A percentile compares a stretch with the other conserved stretches of the same genome.
Evolutionary conservation across 2,888 invertebrate species (phyloP).

Genomic region (Rhagonycha fulva): DNA sequence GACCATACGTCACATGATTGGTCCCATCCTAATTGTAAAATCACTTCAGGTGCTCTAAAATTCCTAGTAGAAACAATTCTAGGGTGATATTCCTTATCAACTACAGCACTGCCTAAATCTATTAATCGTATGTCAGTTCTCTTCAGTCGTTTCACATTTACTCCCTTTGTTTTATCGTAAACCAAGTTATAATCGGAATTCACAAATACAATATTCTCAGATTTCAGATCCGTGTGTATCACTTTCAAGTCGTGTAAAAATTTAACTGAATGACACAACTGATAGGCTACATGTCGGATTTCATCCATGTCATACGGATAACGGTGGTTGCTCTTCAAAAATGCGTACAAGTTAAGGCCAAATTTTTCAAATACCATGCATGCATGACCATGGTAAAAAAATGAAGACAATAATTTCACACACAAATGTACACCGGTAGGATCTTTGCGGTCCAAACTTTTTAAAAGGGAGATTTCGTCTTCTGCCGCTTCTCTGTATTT

Average conservation of each 20-base stretch:
- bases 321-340: constrained; percentile 98
- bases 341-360: constrained; percentile 96
- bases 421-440: constrained; percentile 92
- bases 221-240: constrained; percentile 99
- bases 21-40: constrained; percentile 97
- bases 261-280: constrained; percentile 94
- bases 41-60: constrained; percentile 98
- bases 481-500: constrained; percentile 99
- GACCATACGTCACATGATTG: constrained; percentile 99
- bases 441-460: constrained; percentile 93
- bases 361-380: constrained; percentile 98
- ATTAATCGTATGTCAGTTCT: constrained; percentile 95
- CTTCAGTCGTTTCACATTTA: constrained; percentile 83
- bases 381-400: constrained; percentile 97
- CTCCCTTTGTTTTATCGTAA: constrained; percentile 75
- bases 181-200: constrained; percentile 88
- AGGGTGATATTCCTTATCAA: constrained; percentile 99
- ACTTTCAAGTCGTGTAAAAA: constrained; percentile 97
- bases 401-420: constrained; percentile 97
- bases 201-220: constrained; percentile 98
- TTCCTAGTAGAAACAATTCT: constrained; percentile 99
- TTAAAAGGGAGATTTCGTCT: constrained; percentile 97
- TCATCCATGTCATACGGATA: constrained; percentile 97
- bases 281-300: constrained; percentile 96
- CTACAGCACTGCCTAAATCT: constrained; percentile 99